phyloP scores from a whole-genome alignment of 1,140 invertebrate species.

The Orchestia grillus region DNA sequence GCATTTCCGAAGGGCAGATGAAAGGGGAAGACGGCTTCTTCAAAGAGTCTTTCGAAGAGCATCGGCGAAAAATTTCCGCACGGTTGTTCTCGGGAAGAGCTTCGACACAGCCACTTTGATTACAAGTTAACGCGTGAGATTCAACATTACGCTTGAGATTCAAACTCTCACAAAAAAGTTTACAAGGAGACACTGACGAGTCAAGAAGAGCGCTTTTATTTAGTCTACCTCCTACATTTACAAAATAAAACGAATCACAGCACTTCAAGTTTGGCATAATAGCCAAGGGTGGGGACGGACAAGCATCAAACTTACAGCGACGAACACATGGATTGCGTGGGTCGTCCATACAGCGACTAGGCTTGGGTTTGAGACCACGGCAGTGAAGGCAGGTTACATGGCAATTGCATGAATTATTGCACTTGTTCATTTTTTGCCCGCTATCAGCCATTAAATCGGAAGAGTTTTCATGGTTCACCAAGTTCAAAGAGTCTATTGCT shows the following conservation, averaged over 20 bases:
- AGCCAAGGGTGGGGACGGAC: not conserved
- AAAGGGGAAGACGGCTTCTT: not conserved
- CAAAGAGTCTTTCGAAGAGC: not conserved
- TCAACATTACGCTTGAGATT: constrained; percentile 16
- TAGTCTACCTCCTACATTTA: not conserved
- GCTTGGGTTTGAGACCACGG: not conserved
- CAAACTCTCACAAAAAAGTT: not conserved
- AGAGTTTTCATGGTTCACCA: not conserved
- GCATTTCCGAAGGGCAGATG: not conserved
- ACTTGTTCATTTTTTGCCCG: not conserved
- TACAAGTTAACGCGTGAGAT: not conserved
- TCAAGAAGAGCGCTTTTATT: not conserved
- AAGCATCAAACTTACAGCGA: not conserved
- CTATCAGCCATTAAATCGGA: not conserved
- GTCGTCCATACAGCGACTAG: not conserved
- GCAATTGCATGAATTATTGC: not conserved
- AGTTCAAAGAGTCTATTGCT: not conserved
- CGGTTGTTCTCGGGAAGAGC: not conserved
- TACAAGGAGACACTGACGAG: not conserved
- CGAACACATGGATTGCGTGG: not conserved
- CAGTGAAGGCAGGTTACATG: not conserved
- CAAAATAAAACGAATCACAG: not conserved
- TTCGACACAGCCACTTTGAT: not conserved
- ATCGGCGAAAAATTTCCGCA: not conserved
- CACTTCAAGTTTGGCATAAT: not conserved